Percentiles rank a stretch among this genome's conserved stretches.
phyloP scores from a whole-genome alignment of 1,140 invertebrate species.

The Magallana gigas region DNA sequence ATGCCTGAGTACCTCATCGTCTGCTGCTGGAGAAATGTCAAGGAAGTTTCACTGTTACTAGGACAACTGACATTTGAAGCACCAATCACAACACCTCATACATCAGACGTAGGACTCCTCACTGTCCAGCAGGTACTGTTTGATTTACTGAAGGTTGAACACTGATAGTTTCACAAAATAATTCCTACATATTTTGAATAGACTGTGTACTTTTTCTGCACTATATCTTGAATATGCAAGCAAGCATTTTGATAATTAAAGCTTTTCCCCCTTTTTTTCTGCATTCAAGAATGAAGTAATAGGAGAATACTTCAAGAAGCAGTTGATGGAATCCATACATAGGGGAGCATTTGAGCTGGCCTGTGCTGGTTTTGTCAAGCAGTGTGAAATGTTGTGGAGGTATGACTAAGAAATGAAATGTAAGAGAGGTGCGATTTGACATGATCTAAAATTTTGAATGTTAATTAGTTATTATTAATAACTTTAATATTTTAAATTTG shows the following conservation, averaged over 20 bases:
- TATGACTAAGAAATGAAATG: slow-evolving; percentile 66
- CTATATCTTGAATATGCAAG: no score
- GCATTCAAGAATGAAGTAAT: slow-evolving; percentile 69
- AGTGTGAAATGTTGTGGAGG: slow-evolving; percentile 86
- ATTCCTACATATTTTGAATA: no score
- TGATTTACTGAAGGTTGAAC: no score
- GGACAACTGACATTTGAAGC: slow-evolving; percentile 79
- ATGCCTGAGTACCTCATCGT: slow-evolving; percentile 85
- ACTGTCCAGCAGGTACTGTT: slow-evolving; percentile 62
- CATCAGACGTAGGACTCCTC: slow-evolving; percentile 53
- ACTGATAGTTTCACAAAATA: no score
- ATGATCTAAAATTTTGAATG: no score
- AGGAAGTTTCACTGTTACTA: slow-evolving; percentile 85
- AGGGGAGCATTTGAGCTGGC: slow-evolving; percentile 97
- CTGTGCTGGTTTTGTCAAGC: slow-evolving; percentile 90
- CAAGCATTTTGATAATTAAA: no score
- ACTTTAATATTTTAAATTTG: no score
- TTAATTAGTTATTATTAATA: no score
- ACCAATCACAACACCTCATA: slow-evolving; percentile 55
- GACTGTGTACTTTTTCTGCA: no score
- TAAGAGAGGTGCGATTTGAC: background rate
- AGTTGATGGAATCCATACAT: slow-evolving; percentile 90
- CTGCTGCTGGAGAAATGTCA: slow-evolving; percentile 92
- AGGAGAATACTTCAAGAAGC: slow-evolving; percentile 75
- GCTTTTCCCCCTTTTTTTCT: background rate